Evolutionary conservation across 2,888 invertebrate genomes (phyloP).

Genomic region (Tetragonisca angustula): DNA sequence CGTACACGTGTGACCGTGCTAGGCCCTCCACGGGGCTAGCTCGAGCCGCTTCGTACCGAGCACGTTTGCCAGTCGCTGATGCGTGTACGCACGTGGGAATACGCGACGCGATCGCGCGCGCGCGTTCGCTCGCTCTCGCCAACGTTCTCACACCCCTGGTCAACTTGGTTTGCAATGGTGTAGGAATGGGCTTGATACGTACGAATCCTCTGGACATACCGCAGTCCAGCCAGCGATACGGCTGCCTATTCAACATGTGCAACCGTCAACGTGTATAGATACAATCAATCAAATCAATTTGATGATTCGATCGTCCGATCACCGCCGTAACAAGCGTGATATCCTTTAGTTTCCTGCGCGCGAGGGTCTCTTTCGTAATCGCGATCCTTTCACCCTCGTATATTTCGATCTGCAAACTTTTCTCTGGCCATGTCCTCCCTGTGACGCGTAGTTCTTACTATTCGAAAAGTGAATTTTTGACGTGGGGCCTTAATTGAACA

Average conservation of each 20-base stretch:
- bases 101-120: conserved; percentile 19
- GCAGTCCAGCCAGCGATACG: conserved; percentile 72
- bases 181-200: conserved; percentile 66
- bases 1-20: conserved; percentile 68
- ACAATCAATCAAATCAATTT: conserved; percentile 83
- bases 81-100: conserved; percentile 59
- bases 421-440: too few species aligned
- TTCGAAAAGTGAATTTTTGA: too few species aligned
- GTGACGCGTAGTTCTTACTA: too few species aligned
- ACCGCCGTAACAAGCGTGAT: conserved; percentile 42
- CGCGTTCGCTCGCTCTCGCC: too few species aligned
- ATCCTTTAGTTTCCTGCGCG: background rate
- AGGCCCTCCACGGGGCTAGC: conserved; percentile 47
- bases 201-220: conserved; percentile 78
- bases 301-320: conserved; percentile 80
- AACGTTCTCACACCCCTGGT: background rate
- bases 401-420: too few species aligned
- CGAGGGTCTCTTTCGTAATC: too few species aligned
- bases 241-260: conserved; percentile 82
- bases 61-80: conserved; percentile 47
- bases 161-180: conserved; percentile 24
- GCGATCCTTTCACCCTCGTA: too few species aligned
- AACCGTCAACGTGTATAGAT: conserved; percentile 81
- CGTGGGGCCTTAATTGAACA: too few species aligned
- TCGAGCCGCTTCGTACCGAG: conserved; percentile 44